Evolutionary conservation across 2,113 vertebrate species (phyloP), one percentile per base, ranked within the genome.

Genomic region (Pollachius pollachius): DNA sequence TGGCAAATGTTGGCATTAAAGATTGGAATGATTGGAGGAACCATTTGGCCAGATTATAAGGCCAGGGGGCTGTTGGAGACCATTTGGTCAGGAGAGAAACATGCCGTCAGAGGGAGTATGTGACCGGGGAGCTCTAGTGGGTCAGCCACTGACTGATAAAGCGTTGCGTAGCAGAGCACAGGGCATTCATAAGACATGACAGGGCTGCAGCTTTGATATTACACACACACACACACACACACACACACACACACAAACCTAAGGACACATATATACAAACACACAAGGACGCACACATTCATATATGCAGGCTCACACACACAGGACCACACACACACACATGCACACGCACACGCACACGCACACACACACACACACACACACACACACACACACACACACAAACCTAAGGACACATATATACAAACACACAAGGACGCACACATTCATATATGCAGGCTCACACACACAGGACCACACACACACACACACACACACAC

Each of bases 31-130:
- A 64, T 52, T 17, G 56, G 17, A 8, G 2, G 11, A 60, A 21
- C 41, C 15, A 27, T 76, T 57, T 17, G 12, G 27, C 18, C 27
- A 58, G 16, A 67, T 59, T 71, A 34, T 67, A 15, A 15, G 67
- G 58, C 52, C n/a, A 13, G 6, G 59, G 25, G 19, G 13, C 27
- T 11, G 54, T 52, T 65, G 37, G 41, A 18, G 52, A 0, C 41
- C 30, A 34, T 34, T 34, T 34, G 30, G 34, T 41, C 37, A n/a
- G 30, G 16, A 34, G 62, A 64, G 3, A 37, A 12, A 52, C 8
- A 16, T 58, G n/a, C 56, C 16, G 56, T 4, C 64, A 25, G 52
- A 52, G n/a, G 65, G 54, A 41, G 21, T 17, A 48, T 48, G 41
- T 48, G 41, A 48, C 41, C 41, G 41, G 41, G 41, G 41, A 48